Percentiles rank a stretch among this genome's conserved stretches.
These are phyloP conservation scores for Malacosoma neustria DNA, from an alignment of 2,888 invertebrate genomes.

Conservation along the genomic window DNA sequence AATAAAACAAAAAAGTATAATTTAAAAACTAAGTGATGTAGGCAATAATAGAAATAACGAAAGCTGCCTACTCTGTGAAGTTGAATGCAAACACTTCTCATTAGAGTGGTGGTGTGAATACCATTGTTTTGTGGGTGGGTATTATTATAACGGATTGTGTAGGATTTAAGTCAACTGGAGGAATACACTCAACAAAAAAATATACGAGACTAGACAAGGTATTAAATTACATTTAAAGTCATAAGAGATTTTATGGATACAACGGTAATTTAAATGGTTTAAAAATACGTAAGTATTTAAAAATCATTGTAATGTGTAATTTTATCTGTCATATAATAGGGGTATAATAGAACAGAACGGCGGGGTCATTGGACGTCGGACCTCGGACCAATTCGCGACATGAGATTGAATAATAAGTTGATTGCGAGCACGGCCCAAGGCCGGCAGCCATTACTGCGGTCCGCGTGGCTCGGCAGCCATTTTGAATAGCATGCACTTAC, in stretches of 20 bases:
- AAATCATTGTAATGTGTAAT: constrained; percentile 18
- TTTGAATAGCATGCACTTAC: constrained; percentile 43
- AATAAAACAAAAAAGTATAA: too few relatives aligned
- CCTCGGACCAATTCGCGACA: constrained; percentile 74
- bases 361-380: constrained; percentile 56
- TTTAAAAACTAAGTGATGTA: constrained; percentile 18
- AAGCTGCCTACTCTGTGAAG: constrained; percentile 54
- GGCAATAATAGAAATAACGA: constrained; percentile 55
- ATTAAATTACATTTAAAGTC: too few relatives aligned
- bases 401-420: constrained; percentile 74
- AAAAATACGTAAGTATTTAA: too few relatives aligned
- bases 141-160: constrained; percentile 69
- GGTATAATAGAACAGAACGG: constrained; percentile 38
- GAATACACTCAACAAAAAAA: too few relatives aligned
- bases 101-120: constrained; percentile 62
- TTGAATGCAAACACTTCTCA: constrained; percentile 71
- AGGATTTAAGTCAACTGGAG: constrained; percentile 64
- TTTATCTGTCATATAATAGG: constrained; percentile 25
- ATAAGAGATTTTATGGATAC: too few relatives aligned
- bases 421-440: constrained; percentile 65
- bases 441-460: constrained; percentile 58
- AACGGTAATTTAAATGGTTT: too few relatives aligned
- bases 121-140: constrained; percentile 63
- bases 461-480: constrained; percentile 51
- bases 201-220: too few relatives aligned